Conservation (phyloP, 2,113 vertebrate genomes). For the Atherinomorus stipes region DNA sequence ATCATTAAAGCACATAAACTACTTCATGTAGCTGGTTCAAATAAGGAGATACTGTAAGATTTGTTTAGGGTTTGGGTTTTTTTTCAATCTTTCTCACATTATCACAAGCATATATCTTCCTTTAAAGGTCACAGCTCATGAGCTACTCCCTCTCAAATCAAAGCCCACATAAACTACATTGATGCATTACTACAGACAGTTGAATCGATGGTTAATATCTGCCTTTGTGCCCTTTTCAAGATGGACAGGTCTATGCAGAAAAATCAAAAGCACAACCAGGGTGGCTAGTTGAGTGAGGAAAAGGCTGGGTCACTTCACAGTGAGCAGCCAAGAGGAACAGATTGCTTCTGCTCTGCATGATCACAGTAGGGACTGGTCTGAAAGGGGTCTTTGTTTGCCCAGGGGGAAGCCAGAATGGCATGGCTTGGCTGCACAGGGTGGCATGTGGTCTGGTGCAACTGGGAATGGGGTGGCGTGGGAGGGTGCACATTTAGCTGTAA, state of each 20-base stretch:
- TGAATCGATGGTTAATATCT: constrained; percentile 12
- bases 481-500: constrained; percentile 49
- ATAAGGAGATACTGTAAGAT: not conserved
- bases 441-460: constrained; percentile 67
- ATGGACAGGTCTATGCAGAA: constrained; percentile 34
- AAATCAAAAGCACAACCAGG: constrained; percentile 38
- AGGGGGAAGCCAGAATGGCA: constrained; percentile 56
- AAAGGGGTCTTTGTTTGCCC: constrained; percentile 78
- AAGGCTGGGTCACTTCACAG: constrained; percentile 73
- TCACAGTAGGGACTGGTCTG: constrained; percentile 66
- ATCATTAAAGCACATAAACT: not conserved
- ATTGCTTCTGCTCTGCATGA: constrained; percentile 78
- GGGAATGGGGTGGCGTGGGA: constrained; percentile 55
- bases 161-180: constrained; percentile 2
- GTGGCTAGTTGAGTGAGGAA: constrained; percentile 36
- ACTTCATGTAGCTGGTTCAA: not conserved
- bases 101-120: not conserved
- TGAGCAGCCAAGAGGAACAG: constrained; percentile 78
- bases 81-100: not conserved
- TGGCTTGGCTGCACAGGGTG: constrained; percentile 63
- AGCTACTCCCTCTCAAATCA: constrained; percentile 14
- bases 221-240: constrained; percentile 52
- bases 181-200: constrained; percentile 6
- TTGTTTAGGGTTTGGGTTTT: not conserved
- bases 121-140: constrained; percentile 17